Evolutionary conservation across 2,888 invertebrate species (phyloP).

Genomic region (Athalia circularis): DNA sequence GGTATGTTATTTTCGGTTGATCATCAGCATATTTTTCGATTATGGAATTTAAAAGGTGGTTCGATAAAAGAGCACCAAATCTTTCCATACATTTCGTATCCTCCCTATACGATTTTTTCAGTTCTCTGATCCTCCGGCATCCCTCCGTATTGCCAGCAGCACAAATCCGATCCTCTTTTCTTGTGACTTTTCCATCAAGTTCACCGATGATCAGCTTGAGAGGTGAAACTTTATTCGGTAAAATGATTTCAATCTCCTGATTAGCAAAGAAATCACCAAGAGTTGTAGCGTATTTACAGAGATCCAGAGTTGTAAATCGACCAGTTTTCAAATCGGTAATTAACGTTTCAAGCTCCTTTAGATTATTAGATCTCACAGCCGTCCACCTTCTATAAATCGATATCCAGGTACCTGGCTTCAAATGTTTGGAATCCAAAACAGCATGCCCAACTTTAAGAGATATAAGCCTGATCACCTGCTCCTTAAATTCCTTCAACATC

Average conservation of each 20-base stretch:
- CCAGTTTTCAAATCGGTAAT: not conserved
- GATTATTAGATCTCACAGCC: constrained; percentile 13
- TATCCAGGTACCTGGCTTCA: constrained; percentile 31
- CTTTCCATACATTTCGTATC: constrained; percentile 9
- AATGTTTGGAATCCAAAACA: not conserved
- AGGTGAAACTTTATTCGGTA: not conserved
- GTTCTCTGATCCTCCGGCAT: not conserved
- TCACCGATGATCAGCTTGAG: not conserved
- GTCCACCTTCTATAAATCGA: constrained; percentile 12
- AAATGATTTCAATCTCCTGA: not conserved
- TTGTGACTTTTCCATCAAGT: not conserved
- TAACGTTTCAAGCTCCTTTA: constrained; percentile 6
- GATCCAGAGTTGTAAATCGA: constrained; percentile 8
- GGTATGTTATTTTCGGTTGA: constrained; percentile 18
- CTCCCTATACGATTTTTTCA: not conserved
- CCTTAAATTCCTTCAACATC: constrained; percentile 7
- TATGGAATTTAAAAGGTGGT: constrained; percentile 35
- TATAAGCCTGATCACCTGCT: constrained; percentile 9
- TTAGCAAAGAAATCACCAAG: constrained; percentile 4
- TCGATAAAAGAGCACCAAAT: constrained; percentile 22
- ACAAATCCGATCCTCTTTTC: not conserved
- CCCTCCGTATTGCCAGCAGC: not conserved
- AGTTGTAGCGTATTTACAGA: constrained; percentile 16
- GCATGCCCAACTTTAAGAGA: not conserved
- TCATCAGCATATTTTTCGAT: not conserved